Percentiles rank a stretch among this genome's conserved stretches.
Evolutionary conservation across 1,140 invertebrate genomes (phyloP).

Genomic region (Psilanteris sp.): DNA sequence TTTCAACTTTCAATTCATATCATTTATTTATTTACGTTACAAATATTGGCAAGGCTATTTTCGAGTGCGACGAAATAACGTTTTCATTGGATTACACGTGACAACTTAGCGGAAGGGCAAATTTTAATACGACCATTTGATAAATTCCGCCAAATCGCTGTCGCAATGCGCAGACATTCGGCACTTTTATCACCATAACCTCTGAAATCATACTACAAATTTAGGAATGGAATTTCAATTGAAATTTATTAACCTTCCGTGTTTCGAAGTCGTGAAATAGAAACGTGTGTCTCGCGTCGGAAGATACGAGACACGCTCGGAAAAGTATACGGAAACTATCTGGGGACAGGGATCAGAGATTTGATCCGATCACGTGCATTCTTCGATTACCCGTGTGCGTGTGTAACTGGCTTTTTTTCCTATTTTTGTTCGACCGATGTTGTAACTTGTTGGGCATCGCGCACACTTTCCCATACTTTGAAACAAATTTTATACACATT

Average conservation of each 20-base stretch:
- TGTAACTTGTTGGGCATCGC: neutral
- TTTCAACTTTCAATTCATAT: too few relatives aligned
- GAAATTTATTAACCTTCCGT: constrained; percentile 50
- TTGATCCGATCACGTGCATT: constrained; percentile 44
- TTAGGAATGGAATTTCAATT: constrained; percentile 18
- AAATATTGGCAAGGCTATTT: too few relatives aligned
- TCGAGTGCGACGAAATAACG: too few relatives aligned
- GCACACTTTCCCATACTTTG: constrained; percentile 13
- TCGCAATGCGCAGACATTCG: too few relatives aligned
- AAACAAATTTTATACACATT: constrained; percentile 16
- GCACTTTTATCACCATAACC: neutral
- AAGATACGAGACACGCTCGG: constrained; percentile 31
- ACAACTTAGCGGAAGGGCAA: too few relatives aligned
- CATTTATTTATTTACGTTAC: too few relatives aligned
- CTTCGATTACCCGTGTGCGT: constrained; percentile 19
- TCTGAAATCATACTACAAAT: constrained; percentile 10
- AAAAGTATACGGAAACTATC: constrained; percentile 53
- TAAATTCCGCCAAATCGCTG: too few relatives aligned
- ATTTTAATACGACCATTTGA: too few relatives aligned
- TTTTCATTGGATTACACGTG: too few relatives aligned
- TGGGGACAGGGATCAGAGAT: constrained; percentile 38
- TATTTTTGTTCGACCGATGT: constrained; percentile 8
- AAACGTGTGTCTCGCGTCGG: constrained; percentile 29
- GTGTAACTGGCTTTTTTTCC: constrained; percentile 3
- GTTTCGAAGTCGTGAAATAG: constrained; percentile 35